phyloP scores from a whole-genome alignment of 2,113 vertebrate genomes.

The Psilopsiagon aymara region DNA sequence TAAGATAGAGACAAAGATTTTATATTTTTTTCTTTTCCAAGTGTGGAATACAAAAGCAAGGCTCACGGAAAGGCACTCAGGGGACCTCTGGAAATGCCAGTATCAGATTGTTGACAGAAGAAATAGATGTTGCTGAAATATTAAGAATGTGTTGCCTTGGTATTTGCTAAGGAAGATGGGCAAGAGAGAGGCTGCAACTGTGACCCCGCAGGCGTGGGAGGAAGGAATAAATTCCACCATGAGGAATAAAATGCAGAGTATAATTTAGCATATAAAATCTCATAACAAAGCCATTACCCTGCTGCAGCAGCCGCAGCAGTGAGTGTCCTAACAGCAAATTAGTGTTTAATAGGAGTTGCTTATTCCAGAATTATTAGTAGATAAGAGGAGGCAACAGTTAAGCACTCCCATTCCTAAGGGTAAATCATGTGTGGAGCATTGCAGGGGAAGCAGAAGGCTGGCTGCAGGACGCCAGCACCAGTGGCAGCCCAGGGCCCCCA shows the following conservation, averaged over 20 bases:
- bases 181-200: neutral
- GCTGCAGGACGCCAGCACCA: neutral
- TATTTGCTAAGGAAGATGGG: slow-evolving; percentile 8
- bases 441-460: neutral
- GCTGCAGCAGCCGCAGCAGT: neutral
- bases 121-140: slow-evolving; percentile 46
- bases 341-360: neutral
- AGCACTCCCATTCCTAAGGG: neutral
- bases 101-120: slow-evolving; percentile 2
- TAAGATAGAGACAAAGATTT: neutral
- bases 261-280: neutral
- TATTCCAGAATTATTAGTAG: neutral
- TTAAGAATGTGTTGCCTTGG: slow-evolving; percentile 30
- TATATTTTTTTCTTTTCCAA: rapidly evolving
- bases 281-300: neutral
- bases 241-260: neutral
- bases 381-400: neutral
- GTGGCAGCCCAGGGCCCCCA: rapidly evolving
- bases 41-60: neutral
- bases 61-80: neutral
- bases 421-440: rapidly evolving
- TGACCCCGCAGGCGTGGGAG: neutral
- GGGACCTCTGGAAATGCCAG: neutral
- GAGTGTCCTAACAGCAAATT: neutral
- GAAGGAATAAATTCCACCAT: neutral